A percentile compares a stretch with the other conserved stretches of the same genome.
phyloP scores from a whole-genome alignment of 2,888 invertebrate species.

The Lasius fuliginosus region DNA sequence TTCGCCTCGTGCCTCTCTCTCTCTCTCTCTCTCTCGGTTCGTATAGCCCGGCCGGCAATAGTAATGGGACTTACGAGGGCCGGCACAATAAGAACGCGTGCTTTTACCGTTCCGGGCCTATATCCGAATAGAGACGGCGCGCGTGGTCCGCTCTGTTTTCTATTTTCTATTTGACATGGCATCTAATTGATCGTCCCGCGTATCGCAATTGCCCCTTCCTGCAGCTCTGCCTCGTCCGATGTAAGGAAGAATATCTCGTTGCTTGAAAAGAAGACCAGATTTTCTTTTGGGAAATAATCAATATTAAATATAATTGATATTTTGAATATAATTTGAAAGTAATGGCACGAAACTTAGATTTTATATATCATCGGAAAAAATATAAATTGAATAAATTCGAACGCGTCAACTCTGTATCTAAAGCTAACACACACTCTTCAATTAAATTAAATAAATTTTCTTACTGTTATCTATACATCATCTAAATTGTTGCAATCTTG shows the following conservation, averaged over 20 bases:
- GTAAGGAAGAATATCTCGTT: background rate
- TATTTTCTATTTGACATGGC: conserved; percentile 36
- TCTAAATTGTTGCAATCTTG: background rate
- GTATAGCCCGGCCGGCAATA: conserved; percentile 75
- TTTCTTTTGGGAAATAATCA: background rate
- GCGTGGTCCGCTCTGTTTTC: conserved; percentile 25
- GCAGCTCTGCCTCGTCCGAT: background rate
- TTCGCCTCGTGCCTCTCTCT: conserved; percentile 78
- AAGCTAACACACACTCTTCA: background rate
- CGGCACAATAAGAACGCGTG: conserved; percentile 77
- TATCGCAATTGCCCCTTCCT: background rate
- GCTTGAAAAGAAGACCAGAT: background rate
- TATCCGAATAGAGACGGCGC: conserved; percentile 50
- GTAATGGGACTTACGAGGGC: conserved; percentile 79
- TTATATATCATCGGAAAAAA: background rate
- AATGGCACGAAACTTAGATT: background rate
- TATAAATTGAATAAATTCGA: background rate
- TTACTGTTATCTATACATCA: background rate
- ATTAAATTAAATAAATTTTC: background rate
- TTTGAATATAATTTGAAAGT: conserved; percentile 5
- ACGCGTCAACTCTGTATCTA: background rate
- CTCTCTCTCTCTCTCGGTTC: conserved; percentile 52
- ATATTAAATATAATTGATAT: background rate
- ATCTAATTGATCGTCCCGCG: conserved; percentile 33
- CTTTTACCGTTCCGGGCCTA: conserved; percentile 45